Base-by-base conservation (phyloP, 2,888 invertebrate genomes). In the Ischnura elegans region DNA sequence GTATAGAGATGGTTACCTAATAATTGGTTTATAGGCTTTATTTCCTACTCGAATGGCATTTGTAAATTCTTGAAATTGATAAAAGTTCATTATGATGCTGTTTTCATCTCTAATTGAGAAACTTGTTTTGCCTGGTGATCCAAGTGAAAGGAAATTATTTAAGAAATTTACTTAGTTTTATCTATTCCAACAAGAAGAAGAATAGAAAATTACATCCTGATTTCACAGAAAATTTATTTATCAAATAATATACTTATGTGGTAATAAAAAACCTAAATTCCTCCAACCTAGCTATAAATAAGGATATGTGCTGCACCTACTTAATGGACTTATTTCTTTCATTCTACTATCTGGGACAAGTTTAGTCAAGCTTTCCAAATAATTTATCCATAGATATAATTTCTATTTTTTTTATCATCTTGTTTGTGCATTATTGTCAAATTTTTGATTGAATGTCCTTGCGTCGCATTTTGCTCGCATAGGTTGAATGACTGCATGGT, bases 401-500 rank as follows among this genome's bases (percentile, higher is more conserved):
- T 76, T 36, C 5, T 76, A 10, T 25, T 76, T 25, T 76, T 36
- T 76, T 36, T 76, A 36, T 36, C 10, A 36, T 76, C 76, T 76
- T 3, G 8, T 8, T 36, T 76, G 2, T 61, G 51, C 16, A 61
- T 21, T 61, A 13, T 76, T 76, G 16, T 2, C 10, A 13, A 4
- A 36, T 76, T n/a, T 76, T 76, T 13, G 36, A 36, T 36, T 76
- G 36, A 36, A 36, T 76, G 76, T 66, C 55, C 61, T 90, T 36
- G 16, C n/a, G 43, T 66, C 61, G 55, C 55, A 61, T n/a, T n/a
- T 43, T 36, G 5, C n/a, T 90, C 61, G 90, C 42, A 45, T 90
- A 90, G 90, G 4, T 36, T 61, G 61, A 66, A 90, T 43, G 43
- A 45, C 61, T 90, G 90, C 90, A 61, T 66, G 55, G 25, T n/a